phyloP scores from a whole-genome alignment of 2,888 invertebrate genomes.

The Nemapogon koenigi region DNA sequence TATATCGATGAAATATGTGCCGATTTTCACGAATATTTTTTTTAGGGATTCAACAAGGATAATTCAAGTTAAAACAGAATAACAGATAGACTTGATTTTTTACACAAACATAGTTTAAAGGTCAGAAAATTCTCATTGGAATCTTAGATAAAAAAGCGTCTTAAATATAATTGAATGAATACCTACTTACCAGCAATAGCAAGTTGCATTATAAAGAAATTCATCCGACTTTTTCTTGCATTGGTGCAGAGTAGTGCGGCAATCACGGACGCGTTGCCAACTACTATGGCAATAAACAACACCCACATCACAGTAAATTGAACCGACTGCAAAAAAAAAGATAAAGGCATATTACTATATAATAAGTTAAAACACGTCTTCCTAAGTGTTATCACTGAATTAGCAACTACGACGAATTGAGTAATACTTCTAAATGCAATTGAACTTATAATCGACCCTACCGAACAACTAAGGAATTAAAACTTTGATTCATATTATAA shows the following conservation, averaged over 20 bases:
- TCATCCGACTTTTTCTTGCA: slow-evolving; percentile 89
- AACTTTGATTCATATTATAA: too few species aligned
- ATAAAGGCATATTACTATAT: slow-evolving; percentile 24
- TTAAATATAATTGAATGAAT: neutral
- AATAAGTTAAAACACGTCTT: slow-evolving; percentile 18
- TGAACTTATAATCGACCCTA: neutral
- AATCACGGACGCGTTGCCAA: slow-evolving; percentile 88
- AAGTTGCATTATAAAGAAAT: slow-evolving; percentile 93
- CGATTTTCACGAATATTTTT: too few species aligned
- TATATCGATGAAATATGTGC: too few species aligned
- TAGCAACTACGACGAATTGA: slow-evolving; percentile 1
- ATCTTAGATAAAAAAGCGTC: too few species aligned
- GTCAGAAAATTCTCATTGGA: neutral
- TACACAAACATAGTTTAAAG: too few species aligned
- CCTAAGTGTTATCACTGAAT: slow-evolving; percentile 12
- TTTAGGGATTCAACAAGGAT: too few species aligned
- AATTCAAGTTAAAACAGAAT: neutral
- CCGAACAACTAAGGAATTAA: too few species aligned
- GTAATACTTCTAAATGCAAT: slow-evolving; percentile 9
- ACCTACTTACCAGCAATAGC: slow-evolving; percentile 82
- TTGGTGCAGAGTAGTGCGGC: slow-evolving; percentile 83
- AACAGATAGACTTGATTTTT: too few species aligned
- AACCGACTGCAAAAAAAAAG: slow-evolving; percentile 71
- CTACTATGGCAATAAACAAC: slow-evolving; percentile 83
- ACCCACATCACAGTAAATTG: slow-evolving; percentile 89